Evolutionary conservation across 1,140 invertebrate species (phyloP).

Genomic region (Lepeophtheirus salmonis): DNA sequence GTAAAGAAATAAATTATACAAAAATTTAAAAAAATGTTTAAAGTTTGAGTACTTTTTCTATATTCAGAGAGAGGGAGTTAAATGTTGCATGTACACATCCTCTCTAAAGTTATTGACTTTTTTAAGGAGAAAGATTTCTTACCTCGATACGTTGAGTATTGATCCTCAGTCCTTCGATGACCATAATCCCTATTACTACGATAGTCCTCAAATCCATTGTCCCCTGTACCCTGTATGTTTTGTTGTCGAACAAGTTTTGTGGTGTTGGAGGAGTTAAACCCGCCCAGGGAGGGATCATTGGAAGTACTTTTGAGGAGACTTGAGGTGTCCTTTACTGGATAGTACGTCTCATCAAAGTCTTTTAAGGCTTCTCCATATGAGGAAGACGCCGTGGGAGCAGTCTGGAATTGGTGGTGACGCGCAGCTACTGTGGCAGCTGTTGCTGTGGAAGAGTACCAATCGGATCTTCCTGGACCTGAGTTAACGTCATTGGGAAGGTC

Average conservation of each 20-base stretch:
- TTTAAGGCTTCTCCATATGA: neutral
- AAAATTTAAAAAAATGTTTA: too few relatives aligned
- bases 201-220: neutral
- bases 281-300: neutral
- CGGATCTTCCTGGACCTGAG: neutral
- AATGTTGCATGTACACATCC: too few relatives aligned
- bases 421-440: neutral
- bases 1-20: too few relatives aligned
- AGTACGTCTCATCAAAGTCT: neutral
- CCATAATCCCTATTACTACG: too few relatives aligned
- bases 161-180: neutral
- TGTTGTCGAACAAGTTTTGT: neutral
- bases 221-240: neutral
- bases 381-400: too few relatives aligned
- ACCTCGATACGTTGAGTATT: neutral
- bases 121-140: too few relatives aligned
- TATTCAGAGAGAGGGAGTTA: too few relatives aligned
- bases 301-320: neutral
- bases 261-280: neutral
- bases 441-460: neutral
- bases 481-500: neutral
- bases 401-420: too few relatives aligned
- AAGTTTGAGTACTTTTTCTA: too few relatives aligned
- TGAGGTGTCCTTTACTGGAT: neutral
- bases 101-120: too few relatives aligned